Percentiles rank a stretch among this genome's conserved stretches.
These are phyloP conservation scores for Carlito syrichta DNA, from an alignment of 2,113 vertebrate genomes.

Conservation along the genomic window DNA sequence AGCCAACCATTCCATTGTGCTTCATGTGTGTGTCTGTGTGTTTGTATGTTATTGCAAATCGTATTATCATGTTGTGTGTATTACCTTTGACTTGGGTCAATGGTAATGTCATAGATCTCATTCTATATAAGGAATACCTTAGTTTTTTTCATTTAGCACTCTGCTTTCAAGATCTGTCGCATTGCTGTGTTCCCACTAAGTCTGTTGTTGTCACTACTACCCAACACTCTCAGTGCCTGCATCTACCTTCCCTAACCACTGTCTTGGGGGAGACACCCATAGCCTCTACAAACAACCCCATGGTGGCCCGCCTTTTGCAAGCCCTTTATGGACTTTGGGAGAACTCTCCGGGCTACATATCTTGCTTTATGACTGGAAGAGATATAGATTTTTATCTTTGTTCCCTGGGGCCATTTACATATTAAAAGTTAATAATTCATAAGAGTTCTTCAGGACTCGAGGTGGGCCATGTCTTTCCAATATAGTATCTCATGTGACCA, in stretches of 20 bases:
- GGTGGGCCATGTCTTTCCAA: background rate
- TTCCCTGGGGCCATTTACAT: background rate
- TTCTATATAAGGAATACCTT: background rate
- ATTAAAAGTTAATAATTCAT: background rate
- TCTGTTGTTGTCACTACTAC: background rate
- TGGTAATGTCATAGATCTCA: background rate
- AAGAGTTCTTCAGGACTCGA: background rate
- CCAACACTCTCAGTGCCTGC: fast-evolving
- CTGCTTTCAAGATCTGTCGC: background rate
- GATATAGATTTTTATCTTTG: background rate
- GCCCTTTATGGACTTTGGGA: background rate
- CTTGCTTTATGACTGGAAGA: background rate
- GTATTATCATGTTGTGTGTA: background rate
- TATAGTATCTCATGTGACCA: background rate
- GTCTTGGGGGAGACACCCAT: background rate
- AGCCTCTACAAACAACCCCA: background rate
- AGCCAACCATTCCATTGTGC: background rate
- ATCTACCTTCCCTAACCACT: background rate
- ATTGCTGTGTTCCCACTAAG: background rate
- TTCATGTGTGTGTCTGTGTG: background rate
- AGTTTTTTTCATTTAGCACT: background rate
- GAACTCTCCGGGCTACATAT: background rate
- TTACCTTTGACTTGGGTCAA: background rate
- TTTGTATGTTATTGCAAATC: background rate
- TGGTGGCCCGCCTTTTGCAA: background rate